phyloP scores from a whole-genome alignment of 2,888 invertebrate genomes.

The Caenorhabditis sp. region DNA sequence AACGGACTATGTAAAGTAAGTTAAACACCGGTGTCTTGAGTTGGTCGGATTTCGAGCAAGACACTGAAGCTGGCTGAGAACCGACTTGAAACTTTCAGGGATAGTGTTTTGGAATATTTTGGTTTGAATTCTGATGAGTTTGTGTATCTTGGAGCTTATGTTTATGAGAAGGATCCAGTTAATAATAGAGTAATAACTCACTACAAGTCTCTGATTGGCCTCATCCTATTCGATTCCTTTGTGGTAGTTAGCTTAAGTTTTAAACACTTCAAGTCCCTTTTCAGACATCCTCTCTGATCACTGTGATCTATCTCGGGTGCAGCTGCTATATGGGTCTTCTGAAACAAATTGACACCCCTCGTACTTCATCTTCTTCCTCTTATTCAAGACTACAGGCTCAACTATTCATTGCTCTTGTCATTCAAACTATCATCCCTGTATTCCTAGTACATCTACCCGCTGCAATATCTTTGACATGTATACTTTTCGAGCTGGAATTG shows the following conservation, averaged over 20 bases:
- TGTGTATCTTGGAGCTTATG: constrained; percentile 4
- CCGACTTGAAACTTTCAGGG: not conserved
- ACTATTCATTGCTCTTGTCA: constrained; percentile 30
- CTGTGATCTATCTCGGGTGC: constrained; percentile 14
- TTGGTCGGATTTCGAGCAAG: too few species aligned
- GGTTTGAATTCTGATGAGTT: constrained; percentile 10
- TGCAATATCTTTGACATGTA: not conserved
- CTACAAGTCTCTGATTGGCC: not conserved
- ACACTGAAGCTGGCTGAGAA: too few species aligned
- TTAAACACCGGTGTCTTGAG: not conserved
- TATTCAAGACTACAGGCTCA: constrained; percentile 35
- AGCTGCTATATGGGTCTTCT: constrained; percentile 18
- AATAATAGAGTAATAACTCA: not conserved
- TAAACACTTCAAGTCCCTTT: not conserved
- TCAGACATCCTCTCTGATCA: not conserved
- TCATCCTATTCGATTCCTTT: not conserved
- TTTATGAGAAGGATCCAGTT: constrained; percentile 5
- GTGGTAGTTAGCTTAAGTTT: not conserved
- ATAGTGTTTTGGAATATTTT: not conserved
- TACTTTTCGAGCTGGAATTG: not conserved
- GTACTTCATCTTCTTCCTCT: not conserved
- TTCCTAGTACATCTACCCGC: constrained; percentile 20
- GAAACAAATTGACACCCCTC: not conserved
- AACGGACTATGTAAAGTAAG: not conserved
- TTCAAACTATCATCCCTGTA: constrained; percentile 28